phyloP scores from a whole-genome alignment of 2,797 vertebrate species.

The Aselliscus stoliczkanus region DNA sequence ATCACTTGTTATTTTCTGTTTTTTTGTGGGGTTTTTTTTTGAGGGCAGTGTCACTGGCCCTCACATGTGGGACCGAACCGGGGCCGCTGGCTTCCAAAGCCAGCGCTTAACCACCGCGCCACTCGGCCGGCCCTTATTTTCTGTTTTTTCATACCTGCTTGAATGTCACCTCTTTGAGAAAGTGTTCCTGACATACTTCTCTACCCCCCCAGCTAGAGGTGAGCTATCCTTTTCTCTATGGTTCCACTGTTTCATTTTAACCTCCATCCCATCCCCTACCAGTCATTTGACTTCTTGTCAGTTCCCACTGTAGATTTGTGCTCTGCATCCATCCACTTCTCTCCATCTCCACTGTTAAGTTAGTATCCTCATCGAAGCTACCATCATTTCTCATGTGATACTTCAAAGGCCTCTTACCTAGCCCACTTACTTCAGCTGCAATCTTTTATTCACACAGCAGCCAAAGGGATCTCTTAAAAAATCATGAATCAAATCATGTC shows the following conservation, averaged over 20 bases:
- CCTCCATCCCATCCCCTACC: background rate
- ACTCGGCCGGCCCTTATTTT: too few relatives aligned
- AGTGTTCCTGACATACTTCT: background rate
- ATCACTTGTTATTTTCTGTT: background rate
- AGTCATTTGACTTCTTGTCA: background rate
- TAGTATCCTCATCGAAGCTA: background rate
- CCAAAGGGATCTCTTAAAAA: background rate
- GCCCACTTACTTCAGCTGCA: background rate
- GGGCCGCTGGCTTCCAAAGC: too few relatives aligned
- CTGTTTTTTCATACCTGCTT: background rate
- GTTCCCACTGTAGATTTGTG: background rate
- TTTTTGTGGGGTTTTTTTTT: too few relatives aligned
- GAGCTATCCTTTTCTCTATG: background rate
- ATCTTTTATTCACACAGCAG: background rate
- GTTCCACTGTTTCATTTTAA: background rate
- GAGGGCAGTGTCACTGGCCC: too few relatives aligned
- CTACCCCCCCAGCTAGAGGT: too few relatives aligned
- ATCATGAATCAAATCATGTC: background rate
- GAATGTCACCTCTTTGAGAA: background rate
- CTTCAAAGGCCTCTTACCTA: background rate
- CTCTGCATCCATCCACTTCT: background rate
- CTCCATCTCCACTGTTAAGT: too few relatives aligned
- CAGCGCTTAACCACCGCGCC: too few relatives aligned
- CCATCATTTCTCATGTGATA: background rate
- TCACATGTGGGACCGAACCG: too few relatives aligned